Evolutionary conservation across 2,888 invertebrate genomes (phyloP), one percentile per base, ranked within the genome.

Genomic region (Pelosia muscerda): DNA sequence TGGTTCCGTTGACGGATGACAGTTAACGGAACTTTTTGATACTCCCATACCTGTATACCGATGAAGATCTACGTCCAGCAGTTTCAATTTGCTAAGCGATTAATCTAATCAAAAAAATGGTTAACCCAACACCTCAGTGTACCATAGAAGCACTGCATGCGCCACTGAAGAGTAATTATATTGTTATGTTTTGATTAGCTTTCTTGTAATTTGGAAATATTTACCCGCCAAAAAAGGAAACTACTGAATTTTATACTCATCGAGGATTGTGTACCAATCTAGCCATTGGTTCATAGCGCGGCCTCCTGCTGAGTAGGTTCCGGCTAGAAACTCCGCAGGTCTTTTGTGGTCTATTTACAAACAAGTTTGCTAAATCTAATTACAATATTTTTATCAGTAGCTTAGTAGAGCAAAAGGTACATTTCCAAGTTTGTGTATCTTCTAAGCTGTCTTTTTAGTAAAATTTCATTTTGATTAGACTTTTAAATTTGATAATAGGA

Each of bases 1-100:
- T 63, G 63, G 54, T 19, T 70, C 38, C 23, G 67, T 65, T 68
- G 71, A 42, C 71, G 67, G 71, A 54, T 61, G 65, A 58, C 49
- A 62, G 71, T 34, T 28, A 2, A 22, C n/a, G n/a, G n/a, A 55
- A 31, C 34, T 34, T 55, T n/a, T 57, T 31, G 57, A n/a, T 49
- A n/a, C 49, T 49, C 57, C 31, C 23, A 5, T 23, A 15, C 6
- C 13, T 55, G 13, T 57, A 28, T 42, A 28, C 28, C 28, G 5
- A 19, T 8, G 56, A 19, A 26, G 26, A 13, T 57, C 19, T 28
- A 28, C 19, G n/a, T 26, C 15, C 19, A 57, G 22, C 19, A 25
- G 55, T 13, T 55, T 42, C 8, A 49, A 49, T n/a, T 19, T 19
- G 5, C 3, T 15, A 0, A 38, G 2, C 3, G 38, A 38, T 3